These are phyloP conservation scores for Poeciliopsis retropinna DNA, from an alignment of 2,113 vertebrate genomes.

Conservation along the genomic window DNA sequence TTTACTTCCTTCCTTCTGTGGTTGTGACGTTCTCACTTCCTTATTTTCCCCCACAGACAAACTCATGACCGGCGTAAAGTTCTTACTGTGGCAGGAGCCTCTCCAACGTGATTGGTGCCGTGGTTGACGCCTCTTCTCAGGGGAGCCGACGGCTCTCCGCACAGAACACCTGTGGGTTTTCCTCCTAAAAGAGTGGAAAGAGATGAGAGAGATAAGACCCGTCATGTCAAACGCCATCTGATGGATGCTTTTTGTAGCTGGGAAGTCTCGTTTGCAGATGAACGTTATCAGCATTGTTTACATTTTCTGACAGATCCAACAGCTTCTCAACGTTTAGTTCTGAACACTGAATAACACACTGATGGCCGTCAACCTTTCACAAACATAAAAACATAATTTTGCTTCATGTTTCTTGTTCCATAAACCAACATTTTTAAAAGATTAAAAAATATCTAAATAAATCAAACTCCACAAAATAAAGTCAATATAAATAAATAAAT, in stretches of 20 bases:
- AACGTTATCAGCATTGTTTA: not conserved
- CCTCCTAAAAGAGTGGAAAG: conserved; percentile 69
- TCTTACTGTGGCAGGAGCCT: conserved; percentile 57
- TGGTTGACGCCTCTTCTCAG: conserved; percentile 77
- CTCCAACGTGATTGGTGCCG: conserved; percentile 48
- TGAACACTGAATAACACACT: not conserved
- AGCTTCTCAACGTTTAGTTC: not conserved
- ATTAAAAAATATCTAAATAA: too few species aligned
- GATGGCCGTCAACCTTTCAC: not conserved
- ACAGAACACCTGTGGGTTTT: conserved; percentile 81
- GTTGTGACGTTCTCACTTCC: not conserved
- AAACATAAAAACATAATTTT: not conserved
- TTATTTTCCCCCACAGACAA: not conserved
- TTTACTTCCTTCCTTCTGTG: too few species aligned
- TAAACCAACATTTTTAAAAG: too few species aligned
- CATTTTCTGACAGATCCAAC: not conserved
- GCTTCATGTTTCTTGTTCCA: too few species aligned
- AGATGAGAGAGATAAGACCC: not conserved
- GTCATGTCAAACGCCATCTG: too few species aligned
- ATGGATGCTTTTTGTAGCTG: not conserved
- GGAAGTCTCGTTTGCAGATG: not conserved
- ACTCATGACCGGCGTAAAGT: not conserved
- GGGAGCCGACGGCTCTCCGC: conserved; percentile 81
- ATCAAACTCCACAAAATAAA: too few species aligned
- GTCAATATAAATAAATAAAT: too few species aligned